A percentile compares a stretch with the other conserved stretches of the same genome.
phyloP scores from a whole-genome alignment of 2,797 vertebrate genomes.

The Sebastes nivosus region DNA sequence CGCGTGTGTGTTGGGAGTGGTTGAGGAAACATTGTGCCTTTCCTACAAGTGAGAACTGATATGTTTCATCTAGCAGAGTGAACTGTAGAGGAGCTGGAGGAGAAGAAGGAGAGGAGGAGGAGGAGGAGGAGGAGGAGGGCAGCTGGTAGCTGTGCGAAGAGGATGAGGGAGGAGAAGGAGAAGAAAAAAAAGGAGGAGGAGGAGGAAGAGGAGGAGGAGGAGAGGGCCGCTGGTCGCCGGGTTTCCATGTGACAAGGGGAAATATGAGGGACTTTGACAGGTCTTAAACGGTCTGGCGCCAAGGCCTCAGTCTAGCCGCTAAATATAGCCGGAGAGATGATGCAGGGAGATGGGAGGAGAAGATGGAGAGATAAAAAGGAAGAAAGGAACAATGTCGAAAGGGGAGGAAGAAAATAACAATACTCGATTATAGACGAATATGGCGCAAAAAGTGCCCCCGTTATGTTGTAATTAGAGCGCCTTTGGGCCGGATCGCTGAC shows the following conservation, averaged over 20 bases:
- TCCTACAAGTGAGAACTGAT: constrained; percentile 84
- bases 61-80: constrained; percentile 85
- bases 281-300: constrained; percentile 99
- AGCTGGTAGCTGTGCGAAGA: constrained; percentile 6
- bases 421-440: constrained; percentile 71
- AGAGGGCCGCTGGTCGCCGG: constrained; percentile 80
- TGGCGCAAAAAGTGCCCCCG: constrained; percentile 56
- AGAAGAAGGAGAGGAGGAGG: constrained; percentile 41
- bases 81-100: constrained; percentile 23
- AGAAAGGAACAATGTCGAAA: constrained; percentile 74
- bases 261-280: constrained; percentile 97
- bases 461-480: constrained; percentile 64
- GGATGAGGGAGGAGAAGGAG: constrained; percentile 32
- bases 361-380: constrained; percentile 84
- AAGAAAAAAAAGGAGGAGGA: constrained; percentile 39
- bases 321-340: constrained; percentile 91
- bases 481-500: constrained; percentile 42
- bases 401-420: constrained; percentile 70
- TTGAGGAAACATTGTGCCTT: constrained; percentile 37
- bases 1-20: neutral
- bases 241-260: constrained; percentile 92
- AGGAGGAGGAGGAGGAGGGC: constrained; percentile 28
- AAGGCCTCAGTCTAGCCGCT: constrained; percentile 91
- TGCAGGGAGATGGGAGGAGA: constrained; percentile 88
- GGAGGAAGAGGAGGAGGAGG: constrained; percentile 48